phyloP scores from a whole-genome alignment of 2,113 vertebrate genomes.

The Harpagus bidentatus region DNA sequence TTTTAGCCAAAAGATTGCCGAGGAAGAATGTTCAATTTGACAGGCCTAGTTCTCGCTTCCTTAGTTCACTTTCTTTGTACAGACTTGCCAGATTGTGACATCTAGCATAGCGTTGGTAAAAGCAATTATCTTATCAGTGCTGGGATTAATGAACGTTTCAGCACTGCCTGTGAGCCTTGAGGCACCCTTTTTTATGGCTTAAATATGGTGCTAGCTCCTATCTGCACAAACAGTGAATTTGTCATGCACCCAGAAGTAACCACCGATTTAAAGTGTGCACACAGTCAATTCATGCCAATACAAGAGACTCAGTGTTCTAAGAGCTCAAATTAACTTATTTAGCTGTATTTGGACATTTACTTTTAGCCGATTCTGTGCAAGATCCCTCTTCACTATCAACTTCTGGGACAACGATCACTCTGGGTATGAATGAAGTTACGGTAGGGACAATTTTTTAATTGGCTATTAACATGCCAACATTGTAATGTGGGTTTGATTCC shows the following conservation, averaged over 20 bases:
- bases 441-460: slow-evolving; percentile 42
- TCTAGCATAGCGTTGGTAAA: slow-evolving; percentile 37
- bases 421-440: slow-evolving; percentile 58
- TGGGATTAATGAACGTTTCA: slow-evolving; percentile 50
- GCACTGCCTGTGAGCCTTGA: slow-evolving; percentile 34
- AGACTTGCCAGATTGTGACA: slow-evolving; percentile 59
- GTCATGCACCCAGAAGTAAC: neutral
- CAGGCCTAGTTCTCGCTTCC: slow-evolving; percentile 33
- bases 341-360: slow-evolving; percentile 41
- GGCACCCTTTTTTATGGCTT: slow-evolving; percentile 40
- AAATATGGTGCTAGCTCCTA: slow-evolving; percentile 52
- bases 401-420: slow-evolving; percentile 30
- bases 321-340: slow-evolving; percentile 64
- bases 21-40: slow-evolving; percentile 40
- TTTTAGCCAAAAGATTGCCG: slow-evolving; percentile 37
- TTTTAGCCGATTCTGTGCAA: slow-evolving; percentile 9
- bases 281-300: slow-evolving; percentile 5
- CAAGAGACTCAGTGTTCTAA: neutral
- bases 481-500: slow-evolving; percentile 66
- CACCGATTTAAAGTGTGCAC: neutral
- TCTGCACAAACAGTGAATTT: slow-evolving; percentile 16
- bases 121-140: slow-evolving; percentile 52
- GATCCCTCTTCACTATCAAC: slow-evolving; percentile 1
- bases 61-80: slow-evolving; percentile 60
- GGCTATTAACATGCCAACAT: slow-evolving; percentile 36